Conservation (phyloP, 2,888 invertebrate species). For the Drosophila flavopinicola region DNA sequence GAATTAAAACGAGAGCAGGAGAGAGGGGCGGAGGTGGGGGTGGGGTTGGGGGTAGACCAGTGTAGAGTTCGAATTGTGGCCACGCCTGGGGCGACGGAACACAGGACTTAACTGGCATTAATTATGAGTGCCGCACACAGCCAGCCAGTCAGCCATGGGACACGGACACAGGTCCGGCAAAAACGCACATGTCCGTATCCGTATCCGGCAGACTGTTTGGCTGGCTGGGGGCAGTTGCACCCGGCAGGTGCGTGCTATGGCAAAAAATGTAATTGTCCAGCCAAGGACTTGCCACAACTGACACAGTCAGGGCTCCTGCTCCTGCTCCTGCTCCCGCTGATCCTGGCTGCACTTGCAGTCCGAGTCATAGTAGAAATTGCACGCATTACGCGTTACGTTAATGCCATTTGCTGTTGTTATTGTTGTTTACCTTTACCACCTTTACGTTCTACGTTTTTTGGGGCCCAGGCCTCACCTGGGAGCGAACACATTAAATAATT, state of each 20-base stretch:
- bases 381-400: constrained; percentile 58
- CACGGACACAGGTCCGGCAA: constrained; percentile 36
- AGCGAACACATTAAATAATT: constrained; percentile 83
- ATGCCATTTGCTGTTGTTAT: constrained; percentile 54
- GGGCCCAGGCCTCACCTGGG: constrained; percentile 72
- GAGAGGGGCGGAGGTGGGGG: neutral
- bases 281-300: constrained; percentile 69
- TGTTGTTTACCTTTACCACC: constrained; percentile 35
- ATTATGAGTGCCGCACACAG: constrained; percentile 66
- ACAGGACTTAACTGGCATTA: constrained; percentile 77
- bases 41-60: neutral
- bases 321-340: neutral
- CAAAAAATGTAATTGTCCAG: constrained; percentile 71
- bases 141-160: constrained; percentile 39
- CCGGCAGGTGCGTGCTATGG: constrained; percentile 59
- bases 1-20: constrained; percentile 61
- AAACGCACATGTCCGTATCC: constrained; percentile 52
- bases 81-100: constrained; percentile 67
- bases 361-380: constrained; percentile 20
- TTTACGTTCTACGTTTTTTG: constrained; percentile 49
- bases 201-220: constrained; percentile 13
- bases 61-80: constrained; percentile 45
- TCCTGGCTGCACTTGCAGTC: constrained; percentile 12
- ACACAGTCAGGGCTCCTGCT: constrained; percentile 51
- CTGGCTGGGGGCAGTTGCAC: constrained; percentile 14